phyloP scores from a whole-genome alignment of 2,797 vertebrate species.

The Nannoperca australis region DNA sequence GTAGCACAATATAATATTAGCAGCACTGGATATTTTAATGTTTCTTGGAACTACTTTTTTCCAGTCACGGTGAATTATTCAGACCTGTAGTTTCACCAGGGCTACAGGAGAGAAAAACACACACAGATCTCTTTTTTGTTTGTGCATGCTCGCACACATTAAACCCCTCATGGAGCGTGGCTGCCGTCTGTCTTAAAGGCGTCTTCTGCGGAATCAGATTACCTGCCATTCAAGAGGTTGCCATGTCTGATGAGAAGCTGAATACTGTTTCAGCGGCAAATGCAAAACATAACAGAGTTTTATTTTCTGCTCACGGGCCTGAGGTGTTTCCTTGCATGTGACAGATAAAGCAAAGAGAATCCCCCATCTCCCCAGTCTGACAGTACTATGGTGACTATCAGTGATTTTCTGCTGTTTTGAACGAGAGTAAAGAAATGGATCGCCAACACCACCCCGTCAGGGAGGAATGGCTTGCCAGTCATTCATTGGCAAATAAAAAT shows the following conservation, averaged over 20 bases:
- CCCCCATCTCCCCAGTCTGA: neutral
- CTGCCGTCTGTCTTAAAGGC: conserved; percentile 54
- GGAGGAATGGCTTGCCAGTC: conserved; percentile 66
- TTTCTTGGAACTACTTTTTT: conserved; percentile 34
- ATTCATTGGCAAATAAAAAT: conserved; percentile 65
- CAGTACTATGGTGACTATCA: conserved; percentile 12
- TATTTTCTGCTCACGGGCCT: conserved; percentile 27
- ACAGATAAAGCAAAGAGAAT: conserved; percentile 39
- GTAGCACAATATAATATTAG: conserved; percentile 24
- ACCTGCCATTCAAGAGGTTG: conserved; percentile 51
- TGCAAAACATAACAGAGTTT: conserved; percentile 13
- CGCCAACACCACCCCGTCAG: conserved; percentile 29
- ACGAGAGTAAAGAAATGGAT: conserved; percentile 49
- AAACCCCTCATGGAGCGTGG: conserved; percentile 21
- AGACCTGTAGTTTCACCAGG: conserved; percentile 30
- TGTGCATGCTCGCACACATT: neutral
- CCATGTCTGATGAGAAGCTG: conserved; percentile 41
- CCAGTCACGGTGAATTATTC: conserved; percentile 56
- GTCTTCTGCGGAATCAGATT: conserved; percentile 54
- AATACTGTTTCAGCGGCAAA: conserved; percentile 27
- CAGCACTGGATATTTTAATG: conserved; percentile 24
- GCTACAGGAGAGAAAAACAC: conserved; percentile 37
- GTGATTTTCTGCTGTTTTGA: conserved; percentile 49
- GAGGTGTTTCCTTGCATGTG: conserved; percentile 34
- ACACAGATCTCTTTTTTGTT: conserved; percentile 22